Base-by-base conservation (phyloP, 2,113 vertebrate species). In the Rhea americana region DNA sequence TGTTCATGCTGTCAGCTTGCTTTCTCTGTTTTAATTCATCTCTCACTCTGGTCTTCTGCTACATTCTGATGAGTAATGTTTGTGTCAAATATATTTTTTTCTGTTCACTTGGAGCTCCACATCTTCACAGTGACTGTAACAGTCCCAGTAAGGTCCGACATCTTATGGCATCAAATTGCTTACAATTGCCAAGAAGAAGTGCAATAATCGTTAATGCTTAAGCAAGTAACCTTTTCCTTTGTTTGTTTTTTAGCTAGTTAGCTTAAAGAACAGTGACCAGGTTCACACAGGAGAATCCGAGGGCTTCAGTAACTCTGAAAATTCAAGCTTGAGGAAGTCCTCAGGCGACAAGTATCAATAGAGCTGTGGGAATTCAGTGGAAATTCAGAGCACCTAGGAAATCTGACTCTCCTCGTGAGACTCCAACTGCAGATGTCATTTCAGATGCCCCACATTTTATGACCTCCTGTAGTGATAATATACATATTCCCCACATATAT, bases 21-120 rank as follows among this genome's bases (percentile, higher is more conserved):
- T 88, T 85, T 75, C 4, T 20, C 51, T 86, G 21, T 71, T 94
- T 81, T 41, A 28, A 35, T 71, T 58, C 41, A 62, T 89, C 63
- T 89, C 25, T 9, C 75, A 3, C 26, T 81, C 24, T 84, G 32
- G 1, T 13, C 6, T 77, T 26, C 22, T 85, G 55, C 6, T 90
- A 6, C 58, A 45, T 81, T 62, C 86, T 68, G 4, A 73, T 93
- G 53, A 50, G 26, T 71, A 6, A 6, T 58, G 6, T 6, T 58
- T 66, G 10, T 90, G 47, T 16, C 35, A 83, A 88, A 20, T 4
- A 3, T 62, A 9, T 68, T 63, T 77, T 58, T 25, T 63, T 15
- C 28, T 65, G 1, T 72, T 89, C 32, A 12, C 18, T 4, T 16
- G 13, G 24, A 89, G 8, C 19, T 2, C 0, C 0, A 17, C 2